Evolutionary conservation across 2,888 invertebrate genomes (phyloP), one percentile per base, ranked within the genome.

Genomic region (Cabera pusaria): DNA sequence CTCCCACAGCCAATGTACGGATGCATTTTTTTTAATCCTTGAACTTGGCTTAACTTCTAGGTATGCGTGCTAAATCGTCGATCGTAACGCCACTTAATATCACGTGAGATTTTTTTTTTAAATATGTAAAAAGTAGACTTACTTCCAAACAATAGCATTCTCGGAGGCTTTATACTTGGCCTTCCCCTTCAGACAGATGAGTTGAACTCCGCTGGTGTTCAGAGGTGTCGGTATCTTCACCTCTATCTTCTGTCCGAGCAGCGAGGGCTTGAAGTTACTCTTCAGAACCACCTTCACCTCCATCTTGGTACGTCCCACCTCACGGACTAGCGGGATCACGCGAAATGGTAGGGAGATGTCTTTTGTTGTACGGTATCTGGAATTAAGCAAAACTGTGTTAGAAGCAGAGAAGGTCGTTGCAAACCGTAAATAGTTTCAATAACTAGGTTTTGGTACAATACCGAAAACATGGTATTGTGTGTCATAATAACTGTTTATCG

Each of bases 141-240:
- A 96, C 94, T 98, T 98, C 93, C 93, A 93, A n/a, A 93, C 93
- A 61, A 99, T 99, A 29, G 99, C 99, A 80, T 99, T 99, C 86
- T 99, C 99, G 0, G 98, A 98, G 0, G 99, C 97, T 90, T 99
- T 99, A 80, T 99, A 99, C 78, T 99, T 99, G 18, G 99, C 99
- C 76, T 99, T 99, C 2, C 99, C 99, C 78, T 99, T 99, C 73
- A 99, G 92, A 70, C 99, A 99, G 66, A 99, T 98, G 57, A 99
- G 91, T 72, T 99, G 99, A 1, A 99, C 99, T 0, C 99, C 99
- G 29, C 98, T 98, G 0, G 99, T 99, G 79, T 99, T 99, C 23
- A 99, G 90, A 2, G 99, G 99, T 0, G 99, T 99, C 1, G 99
- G 99, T 58, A 99, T 99, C 79, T 98, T 97, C 16, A 98, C 98